Percentiles rank a stretch among this genome's conserved stretches.
phyloP scores from a whole-genome alignment of 2,797 vertebrate species.

The Erethizon dorsatum region DNA sequence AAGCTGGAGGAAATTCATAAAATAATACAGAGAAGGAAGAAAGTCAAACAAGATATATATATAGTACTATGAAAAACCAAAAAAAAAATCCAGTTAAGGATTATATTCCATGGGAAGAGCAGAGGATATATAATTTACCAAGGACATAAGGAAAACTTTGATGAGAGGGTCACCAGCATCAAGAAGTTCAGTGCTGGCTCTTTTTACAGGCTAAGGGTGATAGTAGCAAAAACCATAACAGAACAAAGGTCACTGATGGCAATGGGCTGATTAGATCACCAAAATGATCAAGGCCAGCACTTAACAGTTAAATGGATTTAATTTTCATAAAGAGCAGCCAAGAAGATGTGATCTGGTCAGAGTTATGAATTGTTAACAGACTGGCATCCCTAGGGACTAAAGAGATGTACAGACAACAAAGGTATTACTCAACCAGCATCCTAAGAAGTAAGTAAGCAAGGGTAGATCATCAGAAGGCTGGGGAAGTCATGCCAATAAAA shows the following conservation, averaged over 20 bases:
- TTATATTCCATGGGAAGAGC: background rate
- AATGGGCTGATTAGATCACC: background rate
- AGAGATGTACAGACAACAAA: background rate
- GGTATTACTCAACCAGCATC: background rate
- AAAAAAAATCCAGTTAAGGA: background rate
- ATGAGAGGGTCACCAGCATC: background rate
- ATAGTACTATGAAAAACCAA: background rate
- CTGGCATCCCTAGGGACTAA: background rate
- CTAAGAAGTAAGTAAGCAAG: background rate
- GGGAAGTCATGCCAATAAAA: background rate
- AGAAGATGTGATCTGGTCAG: background rate
- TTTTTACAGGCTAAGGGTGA: background rate
- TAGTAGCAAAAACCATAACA: background rate
- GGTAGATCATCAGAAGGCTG: background rate
- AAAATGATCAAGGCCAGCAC: constrained; percentile 12
- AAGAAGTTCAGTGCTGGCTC: background rate
- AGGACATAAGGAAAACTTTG: background rate
- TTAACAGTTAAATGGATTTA: background rate
- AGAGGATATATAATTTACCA: background rate
- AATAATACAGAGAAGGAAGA: background rate
- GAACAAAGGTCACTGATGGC: constrained; percentile 14
- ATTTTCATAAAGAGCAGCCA: constrained; percentile 55
- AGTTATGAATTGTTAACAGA: constrained; percentile 45
- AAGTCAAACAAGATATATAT: background rate
- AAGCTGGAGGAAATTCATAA: constrained; percentile 23